Evolutionary conservation across 2,888 invertebrate genomes (phyloP).

Genomic region (Muschampia plurimacula): DNA sequence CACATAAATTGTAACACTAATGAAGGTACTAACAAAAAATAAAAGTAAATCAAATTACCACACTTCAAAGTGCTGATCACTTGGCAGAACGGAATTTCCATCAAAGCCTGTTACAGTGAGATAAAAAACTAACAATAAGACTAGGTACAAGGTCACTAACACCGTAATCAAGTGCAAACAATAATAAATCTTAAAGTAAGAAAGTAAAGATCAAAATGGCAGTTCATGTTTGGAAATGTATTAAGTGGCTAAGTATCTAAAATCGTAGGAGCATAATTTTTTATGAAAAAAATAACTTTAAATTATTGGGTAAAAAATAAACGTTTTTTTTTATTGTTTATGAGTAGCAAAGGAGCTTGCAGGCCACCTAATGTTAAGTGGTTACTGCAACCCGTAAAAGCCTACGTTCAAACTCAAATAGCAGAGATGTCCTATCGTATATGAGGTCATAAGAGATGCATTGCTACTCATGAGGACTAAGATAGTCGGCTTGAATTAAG

Average conservation of each 20-base stretch:
- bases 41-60: neutral
- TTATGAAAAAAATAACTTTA: neutral
- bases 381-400: no score
- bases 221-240: neutral
- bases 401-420: no score
- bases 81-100: neutral
- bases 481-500: no score
- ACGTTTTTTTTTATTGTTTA: neutral
- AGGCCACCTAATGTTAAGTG: no score
- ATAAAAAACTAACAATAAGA: conserved; percentile 8
- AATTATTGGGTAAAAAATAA: neutral
- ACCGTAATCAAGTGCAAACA: neutral
- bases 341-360: no score
- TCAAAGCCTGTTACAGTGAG: neutral
- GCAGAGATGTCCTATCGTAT: no score
- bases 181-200: neutral
- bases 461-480: no score
- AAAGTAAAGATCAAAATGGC: neutral
- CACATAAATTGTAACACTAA: neutral
- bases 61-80: neutral
- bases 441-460: no score
- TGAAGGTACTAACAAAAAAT: neutral
- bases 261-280: neutral
- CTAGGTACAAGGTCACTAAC: neutral
- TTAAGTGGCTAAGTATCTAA: neutral